phyloP scores from a whole-genome alignment of 23 tunicate species.

The Trididemnum clinides region DNA sequence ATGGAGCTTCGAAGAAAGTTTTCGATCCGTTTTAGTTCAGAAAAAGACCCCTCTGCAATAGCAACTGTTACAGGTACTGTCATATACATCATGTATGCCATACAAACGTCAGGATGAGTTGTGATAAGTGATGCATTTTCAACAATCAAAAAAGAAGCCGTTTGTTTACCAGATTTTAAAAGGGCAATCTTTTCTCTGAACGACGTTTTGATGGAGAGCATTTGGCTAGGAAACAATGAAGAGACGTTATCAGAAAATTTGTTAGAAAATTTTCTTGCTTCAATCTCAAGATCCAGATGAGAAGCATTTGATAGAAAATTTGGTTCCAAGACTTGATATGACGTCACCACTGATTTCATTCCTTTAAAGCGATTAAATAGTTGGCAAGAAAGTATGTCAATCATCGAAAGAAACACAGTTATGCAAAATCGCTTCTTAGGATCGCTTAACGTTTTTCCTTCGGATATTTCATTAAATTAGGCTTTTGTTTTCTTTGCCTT shows the following conservation, averaged over 20 bases:
- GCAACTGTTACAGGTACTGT: neutral
- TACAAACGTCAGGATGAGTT: constrained; percentile 19
- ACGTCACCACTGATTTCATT: no score
- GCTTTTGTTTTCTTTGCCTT: no score
- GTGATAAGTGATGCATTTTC: neutral
- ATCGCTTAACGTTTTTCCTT: no score
- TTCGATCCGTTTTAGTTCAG: no score
- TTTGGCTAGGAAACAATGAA: constrained; percentile 5
- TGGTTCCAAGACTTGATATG: no score
- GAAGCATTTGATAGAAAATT: no score
- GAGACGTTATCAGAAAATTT: neutral
- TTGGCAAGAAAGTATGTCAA: neutral
- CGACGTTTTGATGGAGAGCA: neutral
- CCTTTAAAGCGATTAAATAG: neutral
- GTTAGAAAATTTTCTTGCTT: neutral
- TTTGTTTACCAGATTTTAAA: neutral
- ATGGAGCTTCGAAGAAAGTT: no score
- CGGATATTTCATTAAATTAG: no score
- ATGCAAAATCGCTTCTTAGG: no score
- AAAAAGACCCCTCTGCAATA: no score
- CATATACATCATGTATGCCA: neutral
- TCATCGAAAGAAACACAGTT: no score
- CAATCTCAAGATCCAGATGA: neutral
- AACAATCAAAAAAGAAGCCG: constrained; percentile 3
- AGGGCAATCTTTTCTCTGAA: neutral